phyloP scores from a whole-genome alignment of 2,797 vertebrate genomes.

The Melopsittacus undulatus region DNA sequence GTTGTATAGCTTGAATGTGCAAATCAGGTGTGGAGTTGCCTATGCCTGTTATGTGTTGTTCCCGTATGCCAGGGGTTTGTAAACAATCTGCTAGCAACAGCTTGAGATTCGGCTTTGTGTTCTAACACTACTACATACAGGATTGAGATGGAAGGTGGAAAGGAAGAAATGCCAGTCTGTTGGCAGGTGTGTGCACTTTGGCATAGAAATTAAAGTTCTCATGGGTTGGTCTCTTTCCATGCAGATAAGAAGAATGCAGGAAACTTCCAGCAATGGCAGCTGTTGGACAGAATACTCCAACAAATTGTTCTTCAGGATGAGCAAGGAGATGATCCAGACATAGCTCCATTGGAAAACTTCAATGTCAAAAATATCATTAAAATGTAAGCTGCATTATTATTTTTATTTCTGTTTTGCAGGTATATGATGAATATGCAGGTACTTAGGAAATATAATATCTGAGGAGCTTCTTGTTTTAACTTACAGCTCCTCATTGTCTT shows the following conservation, averaged over 20 bases:
- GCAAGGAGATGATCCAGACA: slow-evolving; percentile 91
- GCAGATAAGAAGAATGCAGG: slow-evolving; percentile 90
- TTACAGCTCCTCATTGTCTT: not conserved
- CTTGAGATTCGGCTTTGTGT: not conserved
- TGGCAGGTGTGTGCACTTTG: not conserved
- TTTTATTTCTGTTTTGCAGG: not conserved
- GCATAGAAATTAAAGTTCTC: not conserved
- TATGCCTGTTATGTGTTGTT: not conserved
- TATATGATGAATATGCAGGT: not conserved
- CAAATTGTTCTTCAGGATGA: slow-evolving; percentile 97
- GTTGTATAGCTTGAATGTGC: not conserved
- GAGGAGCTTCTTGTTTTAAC: not conserved
- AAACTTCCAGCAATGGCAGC: slow-evolving; percentile 94
- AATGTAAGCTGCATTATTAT: slow-evolving; percentile 83
- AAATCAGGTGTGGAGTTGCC: not conserved
- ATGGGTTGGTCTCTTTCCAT: not conserved
- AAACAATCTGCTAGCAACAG: not conserved
- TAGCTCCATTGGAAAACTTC: slow-evolving; percentile 93
- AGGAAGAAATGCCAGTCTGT: not conserved
- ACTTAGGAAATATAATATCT: not conserved
- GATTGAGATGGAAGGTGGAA: not conserved
- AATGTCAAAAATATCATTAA: slow-evolving; percentile 95
- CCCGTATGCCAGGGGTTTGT: not conserved
- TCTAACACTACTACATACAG: not conserved
- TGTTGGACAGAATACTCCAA: slow-evolving; percentile 94